Evolutionary conservation across 2,797 vertebrate species (phyloP).

Genomic region (Ambastaia sidthimunki): DNA sequence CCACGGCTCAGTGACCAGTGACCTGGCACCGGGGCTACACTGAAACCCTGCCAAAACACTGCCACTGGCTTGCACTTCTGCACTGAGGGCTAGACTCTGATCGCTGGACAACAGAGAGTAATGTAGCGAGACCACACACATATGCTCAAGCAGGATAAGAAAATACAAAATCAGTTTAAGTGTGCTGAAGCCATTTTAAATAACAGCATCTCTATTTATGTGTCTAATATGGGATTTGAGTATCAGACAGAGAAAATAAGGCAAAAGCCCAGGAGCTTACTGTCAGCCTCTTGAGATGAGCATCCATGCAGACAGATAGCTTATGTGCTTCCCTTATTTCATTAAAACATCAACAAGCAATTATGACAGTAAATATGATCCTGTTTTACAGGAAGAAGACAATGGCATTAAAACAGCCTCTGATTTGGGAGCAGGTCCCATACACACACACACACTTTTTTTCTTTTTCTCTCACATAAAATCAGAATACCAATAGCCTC

Average conservation of each 20-base stretch:
- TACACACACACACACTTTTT: conserved; percentile 1
- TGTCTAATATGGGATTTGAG: conserved; percentile 44
- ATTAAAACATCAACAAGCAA: conserved; percentile 43
- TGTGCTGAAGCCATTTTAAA: conserved; percentile 46
- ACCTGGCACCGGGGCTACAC: conserved; percentile 29
- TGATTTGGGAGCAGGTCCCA: conserved; percentile 64
- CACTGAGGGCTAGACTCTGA: conserved; percentile 16
- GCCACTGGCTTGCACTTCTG: conserved; percentile 46
- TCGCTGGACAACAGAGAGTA: conserved; percentile 38
- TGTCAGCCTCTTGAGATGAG: conserved; percentile 44
- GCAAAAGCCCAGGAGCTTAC: conserved; percentile 46
- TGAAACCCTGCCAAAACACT: conserved; percentile 20
- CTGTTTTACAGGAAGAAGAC: conserved; percentile 52
- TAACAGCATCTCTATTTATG: conserved; percentile 33
- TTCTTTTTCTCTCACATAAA: conserved; percentile 53
- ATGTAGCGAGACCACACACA: conserved; percentile 42
- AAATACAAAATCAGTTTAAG: conserved; percentile 26
- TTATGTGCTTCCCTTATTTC: conserved; percentile 52
- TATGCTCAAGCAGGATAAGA: neutral
- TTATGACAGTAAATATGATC: conserved; percentile 56
- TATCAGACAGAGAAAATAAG: conserved; percentile 39
- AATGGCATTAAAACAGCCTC: conserved; percentile 54
- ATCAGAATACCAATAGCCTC: conserved; percentile 58
- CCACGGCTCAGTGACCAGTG: conserved; percentile 34
- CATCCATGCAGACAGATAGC: conserved; percentile 54